phyloP scores from a whole-genome alignment of 1,140 invertebrate species.

The Scylla paramamosain region DNA sequence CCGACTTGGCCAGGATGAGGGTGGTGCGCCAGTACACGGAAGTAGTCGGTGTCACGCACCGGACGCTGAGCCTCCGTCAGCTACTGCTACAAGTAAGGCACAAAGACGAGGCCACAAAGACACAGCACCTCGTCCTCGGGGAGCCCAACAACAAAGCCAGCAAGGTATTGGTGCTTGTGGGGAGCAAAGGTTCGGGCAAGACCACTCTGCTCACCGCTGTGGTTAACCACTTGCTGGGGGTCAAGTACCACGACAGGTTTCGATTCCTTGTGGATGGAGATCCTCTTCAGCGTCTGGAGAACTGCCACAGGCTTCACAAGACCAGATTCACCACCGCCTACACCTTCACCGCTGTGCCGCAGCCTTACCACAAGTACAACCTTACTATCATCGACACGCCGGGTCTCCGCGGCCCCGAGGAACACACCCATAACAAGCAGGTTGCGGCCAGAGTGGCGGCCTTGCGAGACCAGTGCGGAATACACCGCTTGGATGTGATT shows the following conservation, averaged over 20 bases:
- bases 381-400: constrained; percentile 45
- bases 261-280: constrained; percentile 54
- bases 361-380: constrained; percentile 16
- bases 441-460: neutral
- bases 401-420: constrained; percentile 24
- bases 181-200: constrained; percentile 46
- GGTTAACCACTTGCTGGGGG: constrained; percentile 52
- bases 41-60: neutral
- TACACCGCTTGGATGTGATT: neutral
- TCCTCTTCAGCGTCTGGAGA: constrained; percentile 21
- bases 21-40: constrained; percentile 44
- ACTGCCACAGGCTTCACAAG: constrained; percentile 3
- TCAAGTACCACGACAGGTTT: constrained; percentile 60
- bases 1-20: constrained; percentile 33
- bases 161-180: constrained; percentile 44
- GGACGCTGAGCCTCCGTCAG: constrained; percentile 28
- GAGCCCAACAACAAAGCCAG: constrained; percentile 23
- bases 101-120: constrained; percentile 36
- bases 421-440: constrained; percentile 51
- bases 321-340: constrained; percentile 54
- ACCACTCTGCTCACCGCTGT: constrained; percentile 46
- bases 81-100: constrained; percentile 10
- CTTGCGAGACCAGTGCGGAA: neutral
- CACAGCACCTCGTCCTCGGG: constrained; percentile 14
- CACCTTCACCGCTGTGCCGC: constrained; percentile 42